Evolutionary conservation across 2,888 invertebrate species (phyloP), one percentile per base, ranked within the genome.

Genomic region (Tipula unca): DNA sequence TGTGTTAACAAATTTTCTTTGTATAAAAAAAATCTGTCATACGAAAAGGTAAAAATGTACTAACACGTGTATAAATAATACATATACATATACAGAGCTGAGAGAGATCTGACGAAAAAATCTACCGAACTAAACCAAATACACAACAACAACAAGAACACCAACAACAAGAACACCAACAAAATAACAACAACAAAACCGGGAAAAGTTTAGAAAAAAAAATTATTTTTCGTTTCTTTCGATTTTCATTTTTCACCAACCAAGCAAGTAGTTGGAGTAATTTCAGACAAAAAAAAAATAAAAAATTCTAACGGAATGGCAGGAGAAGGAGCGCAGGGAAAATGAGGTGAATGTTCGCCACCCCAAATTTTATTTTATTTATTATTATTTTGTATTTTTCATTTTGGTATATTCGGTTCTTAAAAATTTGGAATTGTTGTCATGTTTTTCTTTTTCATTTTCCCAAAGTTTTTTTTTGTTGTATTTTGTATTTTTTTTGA

Each of bases 371-470:
- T 69, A 69, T 69, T 69, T 69, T 69, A 69, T 69, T 69, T 69
- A 69, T 69, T 69, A 69, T 54, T 54, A 54, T 54, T 54, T 54
- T 54, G 48, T 69, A 69, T 69, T 69, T 69, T 69, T 69, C 69
- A 25, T 69, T 69, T 69, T 69, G 69, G 69, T 69, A 69, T 69
- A 69, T 48, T 17, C 25, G 69, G 69, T 69, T 69, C 69, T 69
- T 69, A 25, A 69, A 69, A 69, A 69, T 69, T 69, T 69, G 13
- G 69, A 69, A 69, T 25, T 69, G 25, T 69, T 69, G 69, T 69
- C 69, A 25, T 69, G 69, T 69, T 69, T 69, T 69, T 69, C 69
- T 69, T 69, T 48, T 69, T 25, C 69, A 69, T 69, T 69, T 69
- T 69, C 69, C 69, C 48, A 54, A 69, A 69, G 25, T 25, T 25